These are phyloP conservation scores for Lamproptera curius DNA, from an alignment of 2,888 invertebrate genomes.

Conservation along the genomic window DNA sequence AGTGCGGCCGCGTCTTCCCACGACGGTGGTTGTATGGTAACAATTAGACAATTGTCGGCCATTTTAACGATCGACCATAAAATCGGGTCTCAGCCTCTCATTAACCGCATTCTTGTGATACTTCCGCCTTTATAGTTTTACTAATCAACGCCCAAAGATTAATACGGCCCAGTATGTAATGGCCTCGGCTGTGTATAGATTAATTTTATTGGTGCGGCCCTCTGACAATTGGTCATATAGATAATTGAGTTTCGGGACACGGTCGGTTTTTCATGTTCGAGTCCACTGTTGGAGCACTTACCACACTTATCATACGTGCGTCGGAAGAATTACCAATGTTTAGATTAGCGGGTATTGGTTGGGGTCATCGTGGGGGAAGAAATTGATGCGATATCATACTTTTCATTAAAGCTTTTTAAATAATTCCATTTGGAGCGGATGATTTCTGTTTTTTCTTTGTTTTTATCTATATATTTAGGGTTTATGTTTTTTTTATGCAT, in stretches of 20 bases:
- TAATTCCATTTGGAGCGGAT: not conserved
- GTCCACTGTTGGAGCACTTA: slow-evolving; percentile 61
- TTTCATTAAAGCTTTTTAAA: slow-evolving; percentile 18
- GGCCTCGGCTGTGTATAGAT: slow-evolving; percentile 66
- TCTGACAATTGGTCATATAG: slow-evolving; percentile 74
- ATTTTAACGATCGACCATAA: slow-evolving; percentile 74
- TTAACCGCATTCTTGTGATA: slow-evolving; percentile 77
- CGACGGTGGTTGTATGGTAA: slow-evolving; percentile 67
- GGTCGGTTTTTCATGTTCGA: slow-evolving; percentile 49
- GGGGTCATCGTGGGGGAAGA: slow-evolving; percentile 20
- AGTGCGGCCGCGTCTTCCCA: slow-evolving; percentile 65
- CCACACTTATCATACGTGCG: slow-evolving; percentile 35
- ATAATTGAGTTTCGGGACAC: slow-evolving; percentile 67
- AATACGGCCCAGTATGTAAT: slow-evolving; percentile 70
- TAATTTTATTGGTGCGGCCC: slow-evolving; percentile 68
- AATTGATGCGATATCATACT: slow-evolving; percentile 9
- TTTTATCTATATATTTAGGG: too few relatives aligned
- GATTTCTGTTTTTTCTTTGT: not conserved
- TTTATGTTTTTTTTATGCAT: too few relatives aligned
- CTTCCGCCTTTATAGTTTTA: slow-evolving; percentile 78
- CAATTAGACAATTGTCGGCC: slow-evolving; percentile 77
- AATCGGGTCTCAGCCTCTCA: slow-evolving; percentile 72
- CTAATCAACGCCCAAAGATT: slow-evolving; percentile 75
- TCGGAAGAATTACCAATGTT: slow-evolving; percentile 32
- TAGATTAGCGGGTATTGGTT: slow-evolving; percentile 41